Evolutionary conservation across 2,113 vertebrate genomes (phyloP), one percentile per base, ranked within the genome.

Genomic region (Arvicanthis niloticus): DNA sequence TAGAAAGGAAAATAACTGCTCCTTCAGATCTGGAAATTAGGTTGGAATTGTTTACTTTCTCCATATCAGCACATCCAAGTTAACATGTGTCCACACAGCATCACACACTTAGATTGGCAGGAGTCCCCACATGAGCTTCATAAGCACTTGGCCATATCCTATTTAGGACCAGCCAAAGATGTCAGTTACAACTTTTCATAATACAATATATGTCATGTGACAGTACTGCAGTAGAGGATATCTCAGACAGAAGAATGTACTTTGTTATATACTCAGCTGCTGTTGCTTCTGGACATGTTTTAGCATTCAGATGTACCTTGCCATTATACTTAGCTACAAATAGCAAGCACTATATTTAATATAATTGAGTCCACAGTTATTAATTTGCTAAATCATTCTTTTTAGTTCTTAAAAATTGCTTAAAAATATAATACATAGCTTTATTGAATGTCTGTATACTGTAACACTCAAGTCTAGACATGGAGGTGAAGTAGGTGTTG

Each of bases 321-420:
- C 13, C 42, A 70, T 86, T 85, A 62, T 75, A 75, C 51, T 60
- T 89, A 86, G 29, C 78, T 93, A 40, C 4, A 78, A 62, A 86
- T 26, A 85, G 17, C 42, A 95, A 80, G 37, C 68, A 68, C 15
- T 90, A 56, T 78, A 75, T 70, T 81, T 67, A 91, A 80, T 86
- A 48, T 85, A 80, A n/a, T 72, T 89, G 6, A 77, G 40, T 84
- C 87, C 67, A 65, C 26, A 62, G 65, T 58, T 82, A 84, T 77
- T 12, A 45, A 19, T 78, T 93, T 80, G 12, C 3, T 91, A 53
- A 60, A 67, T 93, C 78, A 11, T 73, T 86, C 53, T 93, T 89
- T 89, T n/a, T 60, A 29, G 21, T 68, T 95, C 16, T 91, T 91
- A 89, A 93, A 42, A 72, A 78, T 51, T 88, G 53, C 51, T 93